phyloP scores from a whole-genome alignment of 1,140 invertebrate genomes.

The Argopecten irradians region DNA sequence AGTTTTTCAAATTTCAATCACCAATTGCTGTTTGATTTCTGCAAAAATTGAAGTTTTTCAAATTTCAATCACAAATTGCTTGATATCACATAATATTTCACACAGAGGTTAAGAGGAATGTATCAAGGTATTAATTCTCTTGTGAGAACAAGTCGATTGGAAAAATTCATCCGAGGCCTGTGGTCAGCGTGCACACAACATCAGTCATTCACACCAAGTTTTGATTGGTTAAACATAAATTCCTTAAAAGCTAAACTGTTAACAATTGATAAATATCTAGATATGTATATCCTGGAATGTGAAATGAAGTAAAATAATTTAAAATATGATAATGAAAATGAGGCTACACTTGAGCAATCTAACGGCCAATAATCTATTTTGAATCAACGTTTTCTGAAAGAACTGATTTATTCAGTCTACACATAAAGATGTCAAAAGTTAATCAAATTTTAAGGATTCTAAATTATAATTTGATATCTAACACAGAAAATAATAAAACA shows the following conservation, averaged over 20 bases:
- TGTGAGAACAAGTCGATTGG: background rate
- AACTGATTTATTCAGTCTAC: background rate
- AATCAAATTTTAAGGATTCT: background rate
- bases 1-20: no score
- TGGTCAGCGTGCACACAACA: background rate
- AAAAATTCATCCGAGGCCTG: background rate
- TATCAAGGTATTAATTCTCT: background rate
- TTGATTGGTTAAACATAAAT: constrained; percentile 10
- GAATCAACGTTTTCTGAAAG: background rate
- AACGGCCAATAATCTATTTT: background rate
- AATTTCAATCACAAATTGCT: background rate
- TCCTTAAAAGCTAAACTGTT: background rate
- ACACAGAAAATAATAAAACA: background rate
- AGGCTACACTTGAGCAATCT: background rate
- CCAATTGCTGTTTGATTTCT: background rate
- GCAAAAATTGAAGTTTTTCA: no score
- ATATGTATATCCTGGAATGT: background rate
- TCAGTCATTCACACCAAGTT: background rate
- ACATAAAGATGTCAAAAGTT: no score
- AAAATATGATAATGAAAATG: background rate
- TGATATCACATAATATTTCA: no score
- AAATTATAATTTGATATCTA: background rate
- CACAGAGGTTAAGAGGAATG: no score
- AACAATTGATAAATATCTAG: background rate
- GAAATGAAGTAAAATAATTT: constrained; percentile 8